Base-by-base conservation (phyloP, 2,888 invertebrate genomes). In the Ormyrus labotus region DNA sequence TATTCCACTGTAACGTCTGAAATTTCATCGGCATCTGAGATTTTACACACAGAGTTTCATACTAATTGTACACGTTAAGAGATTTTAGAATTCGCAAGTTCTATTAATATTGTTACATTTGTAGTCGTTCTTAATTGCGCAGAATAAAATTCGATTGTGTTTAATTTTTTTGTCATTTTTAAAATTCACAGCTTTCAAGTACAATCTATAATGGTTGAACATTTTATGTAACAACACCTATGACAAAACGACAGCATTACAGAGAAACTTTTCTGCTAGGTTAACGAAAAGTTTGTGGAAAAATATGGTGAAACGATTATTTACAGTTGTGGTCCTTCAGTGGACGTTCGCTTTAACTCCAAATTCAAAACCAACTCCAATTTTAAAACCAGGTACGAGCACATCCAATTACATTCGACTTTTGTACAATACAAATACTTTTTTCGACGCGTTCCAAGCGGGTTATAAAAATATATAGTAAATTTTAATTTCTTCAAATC, bases 251-350 rank as follows among this genome's bases (percentile, higher is more conserved):
- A 78, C 75, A 78, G 78, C 34, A 68, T 78, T 81, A 81, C 75
- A 81, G 78, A 72, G 71, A 69, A 81, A 81, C 51, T 72, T 75
- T 78, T 78, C 78, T 78, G 78, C 75, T 71, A 78, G 60, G 70
- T 75, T 74, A 75, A 74, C 45, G 45, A 72, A 72, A 73, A 63
- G 47, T 61, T 45, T n/a, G 72, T 81, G 73, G 60, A 77, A 78
- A 74, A 81, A 78, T 65, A 74, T 68, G 58, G 47, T 58, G 65
- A 73, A 73, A 80, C 45, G n/a, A 73, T 70, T 82, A 77, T 82
- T 80, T 82, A 82, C 77, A 80, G 45, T 61, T 67, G 10, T 63
- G 60, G 5, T 58, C 51, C 73, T 64, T 55, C 58, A 73, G 45
- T 76, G 76, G 63, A 69, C 64, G 11, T 55, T 13, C 19, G 48